These are phyloP conservation scores for Numida meleagris DNA, from an alignment of 2,113 vertebrate species.

Conservation along the genomic window DNA sequence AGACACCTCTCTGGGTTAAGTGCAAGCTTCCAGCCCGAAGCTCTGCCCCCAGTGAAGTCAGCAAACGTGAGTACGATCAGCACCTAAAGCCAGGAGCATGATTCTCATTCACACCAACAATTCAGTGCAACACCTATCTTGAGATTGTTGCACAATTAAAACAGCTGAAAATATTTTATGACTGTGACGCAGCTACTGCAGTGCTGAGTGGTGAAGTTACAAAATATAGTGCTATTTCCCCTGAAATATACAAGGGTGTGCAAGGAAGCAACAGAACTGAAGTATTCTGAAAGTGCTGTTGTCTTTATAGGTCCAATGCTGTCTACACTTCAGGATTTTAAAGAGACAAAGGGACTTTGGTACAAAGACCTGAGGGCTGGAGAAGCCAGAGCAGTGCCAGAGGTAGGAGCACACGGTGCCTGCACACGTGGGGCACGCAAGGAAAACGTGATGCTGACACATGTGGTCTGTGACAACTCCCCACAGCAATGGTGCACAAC, in stretches of 20 bases:
- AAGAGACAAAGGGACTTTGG: too few species aligned
- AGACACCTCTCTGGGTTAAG: neutral
- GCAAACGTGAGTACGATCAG: fast-evolving
- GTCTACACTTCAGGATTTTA: too few species aligned
- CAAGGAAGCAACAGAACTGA: neutral
- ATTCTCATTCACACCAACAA: neutral
- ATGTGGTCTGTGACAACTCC: neutral
- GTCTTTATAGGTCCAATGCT: neutral
- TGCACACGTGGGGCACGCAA: neutral
- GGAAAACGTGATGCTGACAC: neutral
- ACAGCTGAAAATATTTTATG: neutral
- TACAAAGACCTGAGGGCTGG: too few species aligned
- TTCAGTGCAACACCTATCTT: neutral
- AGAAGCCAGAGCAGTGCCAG: too few species aligned
- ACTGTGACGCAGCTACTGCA: neutral
- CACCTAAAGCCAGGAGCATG: neutral
- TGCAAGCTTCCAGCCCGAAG: neutral
- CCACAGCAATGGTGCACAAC: neutral
- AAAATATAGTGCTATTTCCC: fast-evolving
- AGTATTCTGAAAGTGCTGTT: neutral
- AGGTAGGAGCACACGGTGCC: neutral
- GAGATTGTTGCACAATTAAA: neutral
- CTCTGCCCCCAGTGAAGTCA: neutral
- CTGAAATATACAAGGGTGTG: neutral
- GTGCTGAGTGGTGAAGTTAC: neutral